Percentiles rank a stretch among this genome's conserved stretches.
Evolutionary conservation across 2,797 vertebrate genomes (phyloP).

Genomic region (Pseudocheirus occidentalis): DNA sequence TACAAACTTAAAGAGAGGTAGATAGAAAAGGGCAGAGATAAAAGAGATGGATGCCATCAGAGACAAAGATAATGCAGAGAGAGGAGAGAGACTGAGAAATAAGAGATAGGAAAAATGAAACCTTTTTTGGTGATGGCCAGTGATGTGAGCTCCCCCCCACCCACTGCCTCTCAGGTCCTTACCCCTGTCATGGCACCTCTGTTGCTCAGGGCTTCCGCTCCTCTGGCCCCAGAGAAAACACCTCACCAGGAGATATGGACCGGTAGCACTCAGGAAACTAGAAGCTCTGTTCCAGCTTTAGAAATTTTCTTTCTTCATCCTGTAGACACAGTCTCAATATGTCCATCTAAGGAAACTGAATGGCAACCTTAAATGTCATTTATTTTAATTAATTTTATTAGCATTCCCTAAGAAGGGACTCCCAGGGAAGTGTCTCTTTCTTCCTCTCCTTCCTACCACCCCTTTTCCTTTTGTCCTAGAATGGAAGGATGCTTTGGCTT

Average conservation of each 20-base stretch:
- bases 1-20: neutral
- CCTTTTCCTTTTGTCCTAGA: neutral
- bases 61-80: neutral
- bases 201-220: neutral
- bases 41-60: neutral
- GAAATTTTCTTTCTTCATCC: rapidly evolving
- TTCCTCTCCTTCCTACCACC: neutral
- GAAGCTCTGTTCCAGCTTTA: neutral
- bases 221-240: neutral
- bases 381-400: neutral
- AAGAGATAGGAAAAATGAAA: neutral
- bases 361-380: neutral
- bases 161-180: neutral
- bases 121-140: neutral
- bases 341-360: neutral
- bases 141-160: neutral
- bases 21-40: neutral
- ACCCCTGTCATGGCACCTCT: neutral
- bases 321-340: rapidly evolving
- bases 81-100: neutral
- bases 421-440: neutral
- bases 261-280: neutral
- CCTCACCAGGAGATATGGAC: neutral
- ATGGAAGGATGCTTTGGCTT: neutral
- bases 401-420: neutral